These are phyloP conservation scores for Euzophera pinguis DNA, from an alignment of 2,888 invertebrate genomes.

Conservation along the genomic window DNA sequence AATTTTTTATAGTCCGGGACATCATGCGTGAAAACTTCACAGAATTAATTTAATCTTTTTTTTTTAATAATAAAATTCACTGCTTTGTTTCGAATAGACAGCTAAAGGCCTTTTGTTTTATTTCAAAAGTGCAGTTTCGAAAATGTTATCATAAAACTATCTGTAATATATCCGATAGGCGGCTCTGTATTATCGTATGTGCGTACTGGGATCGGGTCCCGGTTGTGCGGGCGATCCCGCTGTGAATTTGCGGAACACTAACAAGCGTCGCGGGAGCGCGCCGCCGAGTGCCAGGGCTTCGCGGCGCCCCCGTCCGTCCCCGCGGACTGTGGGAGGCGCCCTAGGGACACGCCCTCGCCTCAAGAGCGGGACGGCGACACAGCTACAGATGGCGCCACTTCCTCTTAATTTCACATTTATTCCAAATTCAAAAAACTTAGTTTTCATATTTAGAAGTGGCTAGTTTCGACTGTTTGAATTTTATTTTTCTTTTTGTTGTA, in stretches of 20 bases:
- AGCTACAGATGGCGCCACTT: conserved; percentile 67
- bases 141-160: conserved; percentile 15
- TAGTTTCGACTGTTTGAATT: conserved; percentile 27
- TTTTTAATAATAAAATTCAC: background rate
- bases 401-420: conserved; percentile 14
- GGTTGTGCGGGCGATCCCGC: conserved; percentile 78
- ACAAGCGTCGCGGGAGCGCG: conserved; percentile 78
- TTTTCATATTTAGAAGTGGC: conserved; percentile 11
- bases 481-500: conserved; percentile 13
- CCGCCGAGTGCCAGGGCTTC: conserved; percentile 74
- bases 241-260: conserved; percentile 79
- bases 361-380: conserved; percentile 72
- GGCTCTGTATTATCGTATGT: conserved; percentile 72
- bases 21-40: background rate
- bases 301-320: conserved; percentile 77
- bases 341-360: conserved; percentile 80
- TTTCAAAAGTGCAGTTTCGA: background rate
- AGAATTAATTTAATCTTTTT: background rate
- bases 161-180: conserved; percentile 55
- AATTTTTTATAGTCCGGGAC: conserved; percentile 1
- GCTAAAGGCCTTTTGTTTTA: too few species aligned
- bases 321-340: conserved; percentile 76
- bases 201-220: conserved; percentile 74
- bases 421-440: conserved; percentile 25
- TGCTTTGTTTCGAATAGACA: background rate